Percentiles rank a stretch among this genome's conserved stretches.
phyloP scores from a whole-genome alignment of 2,888 invertebrate species.

The Phortica magna region DNA sequence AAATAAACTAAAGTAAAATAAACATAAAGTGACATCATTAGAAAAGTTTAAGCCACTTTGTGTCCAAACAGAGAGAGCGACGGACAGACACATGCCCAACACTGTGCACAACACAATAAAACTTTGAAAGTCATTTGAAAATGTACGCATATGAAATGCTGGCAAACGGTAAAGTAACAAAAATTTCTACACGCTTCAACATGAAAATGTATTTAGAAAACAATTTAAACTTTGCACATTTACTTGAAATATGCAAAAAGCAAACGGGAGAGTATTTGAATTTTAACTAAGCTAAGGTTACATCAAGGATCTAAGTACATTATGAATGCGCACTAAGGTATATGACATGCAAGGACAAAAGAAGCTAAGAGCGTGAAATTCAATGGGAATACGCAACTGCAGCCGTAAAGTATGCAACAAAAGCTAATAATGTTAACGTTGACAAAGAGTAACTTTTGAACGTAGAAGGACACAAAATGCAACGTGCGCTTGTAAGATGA shows the following conservation, averaged over 20 bases:
- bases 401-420: neutral
- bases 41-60: constrained; percentile 68
- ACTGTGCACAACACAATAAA: constrained; percentile 45
- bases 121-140: constrained; percentile 39
- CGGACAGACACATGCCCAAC: constrained; percentile 1
- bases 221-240: constrained; percentile 74
- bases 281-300: neutral
- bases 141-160: constrained; percentile 18
- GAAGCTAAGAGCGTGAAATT: neutral
- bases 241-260: constrained; percentile 64
- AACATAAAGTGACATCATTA: constrained; percentile 66
- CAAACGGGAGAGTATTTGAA: neutral
- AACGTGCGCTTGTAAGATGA: too few relatives aligned
- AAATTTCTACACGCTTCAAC: constrained; percentile 16
- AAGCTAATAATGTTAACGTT: neutral
- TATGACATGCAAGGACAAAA: neutral
- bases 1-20: constrained; percentile 51
- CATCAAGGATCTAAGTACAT: constrained; percentile 42
- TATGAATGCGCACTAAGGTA: neutral
- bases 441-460: neutral
- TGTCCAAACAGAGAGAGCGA: constrained; percentile 39
- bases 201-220: constrained; percentile 65
- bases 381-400: neutral
- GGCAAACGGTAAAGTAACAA: neutral
- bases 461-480: neutral